These are phyloP conservation scores for Origma solitaria DNA, from an alignment of 2,113 vertebrate species.

Conservation along the genomic window DNA sequence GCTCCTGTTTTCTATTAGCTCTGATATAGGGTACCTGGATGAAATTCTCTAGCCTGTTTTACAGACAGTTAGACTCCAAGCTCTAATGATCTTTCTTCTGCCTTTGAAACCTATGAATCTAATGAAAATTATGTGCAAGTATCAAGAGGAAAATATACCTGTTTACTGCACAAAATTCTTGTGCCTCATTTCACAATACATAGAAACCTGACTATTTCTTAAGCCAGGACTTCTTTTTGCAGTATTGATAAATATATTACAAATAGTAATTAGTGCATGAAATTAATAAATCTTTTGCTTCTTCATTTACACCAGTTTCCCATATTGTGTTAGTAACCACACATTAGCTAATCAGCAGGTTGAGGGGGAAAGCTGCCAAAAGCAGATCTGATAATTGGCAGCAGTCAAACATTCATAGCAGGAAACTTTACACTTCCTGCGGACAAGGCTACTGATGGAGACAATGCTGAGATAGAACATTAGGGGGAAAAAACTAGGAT, in stretches of 20 bases:
- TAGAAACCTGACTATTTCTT: neutral
- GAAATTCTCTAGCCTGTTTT: neutral
- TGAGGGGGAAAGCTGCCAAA: slow-evolving; percentile 53
- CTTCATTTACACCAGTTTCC: slow-evolving; percentile 27
- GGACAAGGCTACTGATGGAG: slow-evolving; percentile 37
- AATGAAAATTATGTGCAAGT: neutral
- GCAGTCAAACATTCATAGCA: slow-evolving; percentile 62
- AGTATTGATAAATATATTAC: slow-evolving; percentile 39
- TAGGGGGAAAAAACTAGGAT: neutral
- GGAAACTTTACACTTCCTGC: slow-evolving; percentile 58
- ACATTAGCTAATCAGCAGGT: slow-evolving; percentile 60
- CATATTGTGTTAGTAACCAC: slow-evolving; percentile 57
- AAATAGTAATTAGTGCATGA: slow-evolving; percentile 37
- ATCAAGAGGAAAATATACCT: neutral
- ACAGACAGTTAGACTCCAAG: neutral
- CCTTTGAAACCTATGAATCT: slow-evolving; percentile 5
- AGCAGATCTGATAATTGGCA: slow-evolving; percentile 55
- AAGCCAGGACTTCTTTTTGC: slow-evolving; percentile 29
- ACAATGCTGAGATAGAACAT: slow-evolving; percentile 6
- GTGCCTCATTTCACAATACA: slow-evolving; percentile 1
- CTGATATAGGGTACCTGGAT: neutral
- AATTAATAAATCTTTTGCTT: slow-evolving; percentile 59
- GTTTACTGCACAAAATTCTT: slow-evolving; percentile 11
- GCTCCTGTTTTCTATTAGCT: neutral
- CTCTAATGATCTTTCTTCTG: slow-evolving; percentile 1